Base-by-base conservation (phyloP, 37 sponge, comb jelly and placozoan species). In the Tethya wilhelma region DNA sequence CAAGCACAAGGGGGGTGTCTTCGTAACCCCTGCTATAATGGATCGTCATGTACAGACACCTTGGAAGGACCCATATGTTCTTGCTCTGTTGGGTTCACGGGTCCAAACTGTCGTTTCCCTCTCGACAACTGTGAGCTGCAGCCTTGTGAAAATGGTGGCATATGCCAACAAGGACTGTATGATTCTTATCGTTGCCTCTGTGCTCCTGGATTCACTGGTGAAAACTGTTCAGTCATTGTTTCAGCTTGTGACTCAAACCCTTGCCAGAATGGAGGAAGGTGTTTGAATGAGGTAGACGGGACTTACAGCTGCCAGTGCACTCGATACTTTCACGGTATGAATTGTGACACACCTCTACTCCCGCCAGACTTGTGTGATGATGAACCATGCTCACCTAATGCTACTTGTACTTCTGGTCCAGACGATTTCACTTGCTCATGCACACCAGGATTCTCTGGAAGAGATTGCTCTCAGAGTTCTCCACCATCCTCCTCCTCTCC, bases 261-360 rank as follows among this genome's bases (percentile, higher is more conserved):
- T 44, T 89, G 90, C 46, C 67, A 70, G 6, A 93, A 93, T 81
- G 90, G 86, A 37, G 93, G 93, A 19, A 84, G 74, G 28, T 93
- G 93, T 46, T 49, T 1, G 25, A 73, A 79, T 25, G 32, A 29
- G 5, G 74, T 34, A 28, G 53, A 69, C 53, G 56, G 72, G 77
- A 22, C 44, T 6, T 93, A 80, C 72, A 73, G 29, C 25, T 93
- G 93, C 38, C 45, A 64, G 36, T 93, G 94, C 44, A 57, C 70
- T 7, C 19, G 63, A 0, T 49, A 43, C 38, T 89, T 56, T 64
- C 62, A 14, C 38, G 94, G 90, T 62, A 56, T 44, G 0, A 60
- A 45, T 38, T 93, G 94, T 49, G 73, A 92, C 62, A 63, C 45
- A 4, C 23, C 75, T 26, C 58, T 82, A 28, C 26, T 39, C 3